Conservation (phyloP, 2,888 invertebrate genomes). For the Lochmaea crataegi region DNA sequence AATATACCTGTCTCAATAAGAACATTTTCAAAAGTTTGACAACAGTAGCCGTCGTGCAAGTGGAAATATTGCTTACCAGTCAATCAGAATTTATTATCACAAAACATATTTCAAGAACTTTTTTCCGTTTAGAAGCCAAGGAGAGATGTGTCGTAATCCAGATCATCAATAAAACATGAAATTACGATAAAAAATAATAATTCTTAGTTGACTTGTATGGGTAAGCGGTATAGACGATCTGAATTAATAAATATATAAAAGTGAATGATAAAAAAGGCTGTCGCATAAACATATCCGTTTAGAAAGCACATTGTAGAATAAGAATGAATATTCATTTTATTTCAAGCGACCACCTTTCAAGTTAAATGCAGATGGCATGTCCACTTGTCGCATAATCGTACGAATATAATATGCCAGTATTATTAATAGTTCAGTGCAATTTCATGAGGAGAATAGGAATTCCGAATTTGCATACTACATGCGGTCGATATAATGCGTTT, state of each 20-base stretch:
- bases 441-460: constrained; percentile 53
- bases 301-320: constrained; percentile 33
- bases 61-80: too few relatives aligned
- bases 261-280: constrained; percentile 35
- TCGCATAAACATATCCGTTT: constrained; percentile 40
- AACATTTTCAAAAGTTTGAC: too few relatives aligned
- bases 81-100: constrained; percentile 13
- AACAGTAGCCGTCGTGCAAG: too few relatives aligned
- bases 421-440: constrained; percentile 53
- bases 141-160: constrained; percentile 25
- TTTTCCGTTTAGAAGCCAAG: constrained; percentile 2
- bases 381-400: constrained; percentile 54
- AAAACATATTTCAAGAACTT: constrained; percentile 17
- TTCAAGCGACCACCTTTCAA: constrained; percentile 51
- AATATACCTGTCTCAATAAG: too few relatives aligned
- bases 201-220: constrained; percentile 33
- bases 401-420: constrained; percentile 53
- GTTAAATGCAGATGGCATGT: constrained; percentile 55
- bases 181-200: constrained; percentile 31
- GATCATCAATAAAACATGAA: constrained; percentile 35
- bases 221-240: constrained; percentile 28
- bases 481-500: constrained; percentile 37
- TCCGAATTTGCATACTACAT: constrained; percentile 48
- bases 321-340: constrained; percentile 54
- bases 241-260: constrained; percentile 36